These are phyloP conservation scores for Volucella inflata DNA, from an alignment of 2,888 invertebrate species.

Conservation along the genomic window DNA sequence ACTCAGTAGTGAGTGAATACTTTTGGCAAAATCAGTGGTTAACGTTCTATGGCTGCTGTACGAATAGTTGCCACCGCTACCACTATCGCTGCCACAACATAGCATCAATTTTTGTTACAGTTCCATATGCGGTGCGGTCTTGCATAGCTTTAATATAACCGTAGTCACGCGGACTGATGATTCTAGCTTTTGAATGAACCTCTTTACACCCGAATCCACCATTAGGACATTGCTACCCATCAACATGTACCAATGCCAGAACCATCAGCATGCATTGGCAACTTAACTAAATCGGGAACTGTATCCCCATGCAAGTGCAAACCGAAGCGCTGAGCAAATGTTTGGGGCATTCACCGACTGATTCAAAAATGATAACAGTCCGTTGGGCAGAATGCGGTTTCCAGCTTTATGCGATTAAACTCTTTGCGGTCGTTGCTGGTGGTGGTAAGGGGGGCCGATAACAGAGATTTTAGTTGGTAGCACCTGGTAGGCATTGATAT, in stretches of 20 bases:
- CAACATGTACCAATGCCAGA: neutral
- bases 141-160: constrained; percentile 44
- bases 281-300: constrained; percentile 26
- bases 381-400: constrained; percentile 53
- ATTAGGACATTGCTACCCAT: too few species aligned
- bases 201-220: constrained; percentile 15
- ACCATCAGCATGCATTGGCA: constrained; percentile 10
- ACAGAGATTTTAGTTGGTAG: constrained; percentile 20
- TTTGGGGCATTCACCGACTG: constrained; percentile 64
- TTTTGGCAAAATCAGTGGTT: constrained; percentile 72
- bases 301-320: neutral
- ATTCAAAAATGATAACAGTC: constrained; percentile 63
- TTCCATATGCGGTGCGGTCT: constrained; percentile 55
- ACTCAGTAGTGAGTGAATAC: constrained; percentile 58
- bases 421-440: constrained; percentile 46
- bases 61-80: neutral
- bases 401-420: constrained; percentile 67
- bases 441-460: too few species aligned
- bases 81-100: constrained; percentile 60
- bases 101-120: constrained; percentile 67
- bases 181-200: constrained; percentile 31
- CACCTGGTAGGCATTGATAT: constrained; percentile 21
- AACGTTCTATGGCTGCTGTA: constrained; percentile 58
- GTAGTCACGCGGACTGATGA: constrained; percentile 21
- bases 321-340: constrained; percentile 14